Evolutionary conservation across 2,888 invertebrate genomes (phyloP), one percentile per base, ranked within the genome.

Genomic region (Zygogramma bicolorata): DNA sequence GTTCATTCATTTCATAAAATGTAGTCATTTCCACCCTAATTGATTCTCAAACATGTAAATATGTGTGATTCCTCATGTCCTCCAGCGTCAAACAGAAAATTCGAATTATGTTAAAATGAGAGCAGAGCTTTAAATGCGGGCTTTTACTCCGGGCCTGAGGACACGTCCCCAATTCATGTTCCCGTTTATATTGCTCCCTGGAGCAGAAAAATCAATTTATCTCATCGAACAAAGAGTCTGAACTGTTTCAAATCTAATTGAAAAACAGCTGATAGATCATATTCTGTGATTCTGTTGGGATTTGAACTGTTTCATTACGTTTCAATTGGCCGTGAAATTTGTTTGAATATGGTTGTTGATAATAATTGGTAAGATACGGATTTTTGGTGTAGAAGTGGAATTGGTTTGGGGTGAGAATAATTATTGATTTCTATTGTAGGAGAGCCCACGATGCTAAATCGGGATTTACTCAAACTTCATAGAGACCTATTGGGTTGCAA

Each of bases 141-240:
- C 46, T 62, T 68, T 68, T 38, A 69, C 70, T 68, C 70, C 57
- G 46, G 59, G 63, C 63, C 49, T 22, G 67, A 70, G 65, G 65
- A 70, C 73, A 73, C 73, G 70, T 73, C 63, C 68, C 68, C 72
- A 72, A 72, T 72, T 72, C 68, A 72, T 72, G 68, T 73, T 70
- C 60, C 58, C 49, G 67, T 70, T 73, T 70, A 63, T 67, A 70
- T 60, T 67, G 70, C 67, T 73, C 65, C 67, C 63, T 58, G 65
- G 70, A 73, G 73, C 62, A 65, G 73, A 73, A 73, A 73, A 70
- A 73, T 73, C 73, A 70, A 73, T 70, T 73, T 65, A 65, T 70
- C 65, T 68, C 46, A 72, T 72, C 60, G 72, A 68, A 57, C 65
- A 65, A 65, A 72, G 68, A 59, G 63, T 58, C 49, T 49, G 49